Evolutionary conservation across 1,140 invertebrate genomes (phyloP).

Genomic region (Heliothis subflexa): DNA sequence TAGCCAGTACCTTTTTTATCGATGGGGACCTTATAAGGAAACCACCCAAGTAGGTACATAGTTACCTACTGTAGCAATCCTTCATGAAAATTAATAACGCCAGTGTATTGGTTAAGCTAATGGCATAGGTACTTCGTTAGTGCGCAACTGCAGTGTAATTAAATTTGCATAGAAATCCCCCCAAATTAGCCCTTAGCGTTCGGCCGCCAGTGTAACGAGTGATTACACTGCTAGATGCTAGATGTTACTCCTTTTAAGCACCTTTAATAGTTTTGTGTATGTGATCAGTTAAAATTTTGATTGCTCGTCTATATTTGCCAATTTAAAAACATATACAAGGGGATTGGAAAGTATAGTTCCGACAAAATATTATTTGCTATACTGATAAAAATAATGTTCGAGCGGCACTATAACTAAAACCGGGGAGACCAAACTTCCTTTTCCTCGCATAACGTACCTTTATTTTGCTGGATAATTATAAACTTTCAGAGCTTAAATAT

Average conservation of each 20-base stretch:
- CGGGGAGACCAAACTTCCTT: too few relatives aligned
- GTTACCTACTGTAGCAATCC: conserved; percentile 20
- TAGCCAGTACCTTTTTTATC: too few relatives aligned
- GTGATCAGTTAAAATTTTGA: conserved; percentile 11
- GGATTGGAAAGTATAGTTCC: neutral
- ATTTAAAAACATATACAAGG: neutral
- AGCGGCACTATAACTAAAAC: too few relatives aligned
- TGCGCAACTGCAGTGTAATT: conserved; percentile 64
- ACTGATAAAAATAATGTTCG: too few relatives aligned
- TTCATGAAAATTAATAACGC: conserved; percentile 62
- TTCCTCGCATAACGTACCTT: too few relatives aligned
- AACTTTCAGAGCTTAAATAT: too few relatives aligned
- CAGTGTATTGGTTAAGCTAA: conserved; percentile 59
- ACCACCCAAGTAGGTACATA: neutral
- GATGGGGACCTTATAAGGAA: neutral
- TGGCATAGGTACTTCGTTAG: conserved; percentile 73
- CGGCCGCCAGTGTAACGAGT: conserved; percentile 19
- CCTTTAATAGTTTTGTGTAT: conserved; percentile 10
- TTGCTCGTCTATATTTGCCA: neutral
- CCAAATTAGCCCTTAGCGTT: conserved; percentile 64
- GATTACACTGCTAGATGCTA: conserved; percentile 1
- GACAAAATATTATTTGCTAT: neutral
- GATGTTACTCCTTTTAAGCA: conserved; percentile 21
- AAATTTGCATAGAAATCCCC: conserved; percentile 78
- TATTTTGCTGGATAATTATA: too few relatives aligned